Evolutionary conservation across 2,888 invertebrate species (phyloP), one percentile per base, ranked within the genome.

Genomic region (Tortrix viridana): DNA sequence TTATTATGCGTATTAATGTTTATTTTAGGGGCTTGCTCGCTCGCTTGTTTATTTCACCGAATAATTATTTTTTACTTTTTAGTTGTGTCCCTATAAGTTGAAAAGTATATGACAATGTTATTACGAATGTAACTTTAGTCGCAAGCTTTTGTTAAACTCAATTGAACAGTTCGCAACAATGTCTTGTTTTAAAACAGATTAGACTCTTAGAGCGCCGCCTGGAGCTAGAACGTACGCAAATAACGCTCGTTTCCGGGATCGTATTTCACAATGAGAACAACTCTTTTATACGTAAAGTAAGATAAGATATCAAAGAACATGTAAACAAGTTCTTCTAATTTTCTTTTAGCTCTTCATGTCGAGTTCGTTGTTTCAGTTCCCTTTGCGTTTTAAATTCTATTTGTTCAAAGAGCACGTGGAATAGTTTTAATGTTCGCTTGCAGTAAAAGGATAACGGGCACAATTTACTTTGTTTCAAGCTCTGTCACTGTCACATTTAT

Each of bases 181-280:
- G 53, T 53, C n/a, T 22, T 12, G 53, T 41, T 53, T 53, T 20
- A 44, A 54, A 52, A 47, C 47, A 53, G 52, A 47, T 60, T 47
- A 57, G 56, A 23, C 14, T 50, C 50, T 52, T 9, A 46, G 37
- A 56, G 43, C 19, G 43, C 19, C 23, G 43, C 52, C 14, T 23
- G 37, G 9, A 57, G 20, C 50, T 26, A 41, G 60, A 60, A 49
- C 73, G 68, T 66, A 76, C 76, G 68, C 56, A 26, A 62, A 57
- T 56, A 61, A 53, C 47, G 60, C 37, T 48, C 64, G 41, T 72
- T 73, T 70, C 66, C 57, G 65, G 69, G 80, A 80, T 83, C 76
- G 76, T 77, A 80, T 81, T 82, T 74, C 47, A 68, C 75, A 77
- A 77, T 75, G 74, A 74, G 75, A 74, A 69, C 56, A 64, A 68